phyloP scores from a whole-genome alignment of 1,140 invertebrate species.

The Phenacoccus solenopsis region DNA sequence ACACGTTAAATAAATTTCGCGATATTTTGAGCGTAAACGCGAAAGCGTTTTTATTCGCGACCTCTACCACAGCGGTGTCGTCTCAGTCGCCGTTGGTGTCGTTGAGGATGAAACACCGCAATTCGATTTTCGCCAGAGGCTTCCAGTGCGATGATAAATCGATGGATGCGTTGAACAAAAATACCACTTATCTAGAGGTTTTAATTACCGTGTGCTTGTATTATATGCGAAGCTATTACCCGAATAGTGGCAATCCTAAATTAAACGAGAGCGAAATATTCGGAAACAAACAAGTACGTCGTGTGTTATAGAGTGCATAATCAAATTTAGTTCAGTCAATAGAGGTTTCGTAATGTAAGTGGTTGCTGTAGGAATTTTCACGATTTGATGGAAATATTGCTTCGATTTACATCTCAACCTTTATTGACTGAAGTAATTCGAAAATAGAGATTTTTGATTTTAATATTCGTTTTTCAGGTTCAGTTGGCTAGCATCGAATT shows the following conservation, averaged over 20 bases:
- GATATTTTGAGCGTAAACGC: slow-evolving; percentile 61
- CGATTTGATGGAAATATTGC: too few relatives aligned
- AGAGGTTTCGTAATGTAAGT: too few relatives aligned
- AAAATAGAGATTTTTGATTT: too few relatives aligned
- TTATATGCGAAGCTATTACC: slow-evolving; percentile 70
- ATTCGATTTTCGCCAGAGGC: slow-evolving; percentile 65
- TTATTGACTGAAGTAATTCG: too few relatives aligned
- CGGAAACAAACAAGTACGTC: slow-evolving; percentile 50
- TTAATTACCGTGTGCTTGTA: slow-evolving; percentile 66
- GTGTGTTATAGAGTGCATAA: too few relatives aligned
- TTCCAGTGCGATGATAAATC: slow-evolving; percentile 53
- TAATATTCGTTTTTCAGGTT: slow-evolving; percentile 40
- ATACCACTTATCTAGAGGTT: slow-evolving; percentile 73
- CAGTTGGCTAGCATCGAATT: slow-evolving; percentile 67
- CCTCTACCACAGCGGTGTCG: slow-evolving; percentile 47
- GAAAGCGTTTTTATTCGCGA: slow-evolving; percentile 54
- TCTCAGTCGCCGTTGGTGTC: slow-evolving; percentile 40
- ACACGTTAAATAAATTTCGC: slow-evolving; percentile 60
- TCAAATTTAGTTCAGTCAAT: too few relatives aligned
- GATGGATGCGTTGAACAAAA: slow-evolving; percentile 43
- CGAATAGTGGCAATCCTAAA: slow-evolving; percentile 48
- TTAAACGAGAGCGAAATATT: slow-evolving; percentile 57
- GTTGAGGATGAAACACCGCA: slow-evolving; percentile 60
- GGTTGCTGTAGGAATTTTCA: too few relatives aligned
- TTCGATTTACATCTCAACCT: background rate